A percentile compares a stretch with the other conserved stretches of the same genome.
phyloP scores from a whole-genome alignment of 2,888 invertebrate species.

The Rhamphomyia laevipes region DNA sequence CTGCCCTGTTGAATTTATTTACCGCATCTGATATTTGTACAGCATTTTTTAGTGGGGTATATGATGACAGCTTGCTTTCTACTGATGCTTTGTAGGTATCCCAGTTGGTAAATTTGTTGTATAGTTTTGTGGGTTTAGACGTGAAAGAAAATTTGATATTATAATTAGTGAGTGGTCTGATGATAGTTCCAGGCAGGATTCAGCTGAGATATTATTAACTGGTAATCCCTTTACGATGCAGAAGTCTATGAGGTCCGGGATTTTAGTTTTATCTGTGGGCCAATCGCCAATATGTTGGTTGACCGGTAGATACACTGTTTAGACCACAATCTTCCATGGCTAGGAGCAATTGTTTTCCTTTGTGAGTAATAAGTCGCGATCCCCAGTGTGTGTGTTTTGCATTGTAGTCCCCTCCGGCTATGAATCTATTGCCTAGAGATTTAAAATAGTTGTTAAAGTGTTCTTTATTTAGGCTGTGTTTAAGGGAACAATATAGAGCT shows the following conservation, averaged over 20 bases:
- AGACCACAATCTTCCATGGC: too few species aligned
- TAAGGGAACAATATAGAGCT: too few species aligned
- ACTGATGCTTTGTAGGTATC: neutral
- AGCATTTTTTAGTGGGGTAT: neutral
- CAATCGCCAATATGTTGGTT: constrained; percentile 2
- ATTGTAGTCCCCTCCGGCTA: too few species aligned
- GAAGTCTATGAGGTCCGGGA: constrained; percentile 1
- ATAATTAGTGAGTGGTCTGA: constrained; percentile 1
- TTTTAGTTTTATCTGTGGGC: constrained; percentile 1
- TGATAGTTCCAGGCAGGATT: neutral
- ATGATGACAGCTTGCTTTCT: neutral
- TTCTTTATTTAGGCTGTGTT: too few species aligned
- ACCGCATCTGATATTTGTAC: neutral
- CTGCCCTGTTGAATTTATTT: too few species aligned
- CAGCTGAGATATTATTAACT: neutral
- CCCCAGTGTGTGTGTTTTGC: too few species aligned
- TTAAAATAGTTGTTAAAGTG: too few species aligned
- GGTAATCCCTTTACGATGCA: neutral
- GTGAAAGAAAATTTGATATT: neutral
- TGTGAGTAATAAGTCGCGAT: too few species aligned
- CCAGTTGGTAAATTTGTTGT: neutral
- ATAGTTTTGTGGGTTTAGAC: neutral
- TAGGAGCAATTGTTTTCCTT: too few species aligned
- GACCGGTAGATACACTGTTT: neutral
- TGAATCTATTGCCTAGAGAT: too few species aligned